These are phyloP conservation scores for Holocentrus rufus DNA, from an alignment of 2,797 vertebrate species.

Conservation along the genomic window DNA sequence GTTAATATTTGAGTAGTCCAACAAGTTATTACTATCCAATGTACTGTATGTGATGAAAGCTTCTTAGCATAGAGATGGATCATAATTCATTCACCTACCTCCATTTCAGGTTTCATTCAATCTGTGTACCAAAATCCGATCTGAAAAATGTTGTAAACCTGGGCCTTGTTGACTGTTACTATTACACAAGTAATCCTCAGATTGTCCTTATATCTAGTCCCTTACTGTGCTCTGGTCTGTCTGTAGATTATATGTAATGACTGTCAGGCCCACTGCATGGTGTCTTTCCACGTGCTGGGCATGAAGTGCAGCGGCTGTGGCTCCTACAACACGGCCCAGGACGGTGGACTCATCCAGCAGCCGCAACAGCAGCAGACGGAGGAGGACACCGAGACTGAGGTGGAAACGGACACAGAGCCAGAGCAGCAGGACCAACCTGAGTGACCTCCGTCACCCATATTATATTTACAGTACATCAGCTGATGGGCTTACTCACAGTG, in stretches of 20 bases:
- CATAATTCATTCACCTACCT: too few species aligned
- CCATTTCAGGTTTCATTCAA: neutral
- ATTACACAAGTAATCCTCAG: neutral
- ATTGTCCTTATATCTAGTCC: neutral
- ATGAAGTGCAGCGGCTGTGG: slow-evolving; percentile 92
- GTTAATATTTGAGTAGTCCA: too few species aligned
- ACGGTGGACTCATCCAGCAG: slow-evolving; percentile 80
- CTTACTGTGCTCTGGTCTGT: neutral
- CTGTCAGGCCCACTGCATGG: slow-evolving; percentile 88
- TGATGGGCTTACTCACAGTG: neutral
- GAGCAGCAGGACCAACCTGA: slow-evolving; percentile 49
- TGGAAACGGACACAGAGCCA: slow-evolving; percentile 53
- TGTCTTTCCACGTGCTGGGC: slow-evolving; percentile 91
- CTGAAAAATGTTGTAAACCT: neutral
- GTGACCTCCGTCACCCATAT: slow-evolving; percentile 1
- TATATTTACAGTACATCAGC: neutral
- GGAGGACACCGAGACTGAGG: slow-evolving; percentile 33
- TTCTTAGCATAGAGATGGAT: too few species aligned
- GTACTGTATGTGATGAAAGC: too few species aligned
- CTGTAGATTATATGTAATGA: slow-evolving; percentile 94
- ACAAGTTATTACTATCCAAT: too few species aligned
- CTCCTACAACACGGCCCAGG: slow-evolving; percentile 93
- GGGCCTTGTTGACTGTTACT: neutral
- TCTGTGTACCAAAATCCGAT: neutral
- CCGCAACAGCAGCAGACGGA: slow-evolving; percentile 54